Conservation (phyloP, 2,888 invertebrate species). For the Trachelus troglodyta region DNA sequence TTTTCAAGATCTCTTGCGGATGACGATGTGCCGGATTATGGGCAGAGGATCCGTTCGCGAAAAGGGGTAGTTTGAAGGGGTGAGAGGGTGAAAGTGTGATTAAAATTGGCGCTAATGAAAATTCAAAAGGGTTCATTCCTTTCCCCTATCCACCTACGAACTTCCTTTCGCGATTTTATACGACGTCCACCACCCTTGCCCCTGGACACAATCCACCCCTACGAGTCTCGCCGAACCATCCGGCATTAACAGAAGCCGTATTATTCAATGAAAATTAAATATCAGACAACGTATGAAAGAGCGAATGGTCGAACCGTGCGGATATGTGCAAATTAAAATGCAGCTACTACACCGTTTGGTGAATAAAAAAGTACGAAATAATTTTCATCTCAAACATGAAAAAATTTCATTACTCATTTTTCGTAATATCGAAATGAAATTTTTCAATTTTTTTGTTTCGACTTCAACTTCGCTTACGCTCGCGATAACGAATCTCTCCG, state of each 20-base stretch:
- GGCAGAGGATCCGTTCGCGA: too few relatives aligned
- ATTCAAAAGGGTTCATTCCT: not conserved
- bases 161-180: not conserved
- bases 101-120: constrained; percentile 2
- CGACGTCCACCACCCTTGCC: too few relatives aligned
- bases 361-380: not conserved
- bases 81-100: not conserved
- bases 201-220: too few relatives aligned
- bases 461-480: not conserved
- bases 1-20: not conserved
- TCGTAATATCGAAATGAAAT: too few relatives aligned
- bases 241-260: not conserved
- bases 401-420: too few relatives aligned
- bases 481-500: not conserved
- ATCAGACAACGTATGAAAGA: not conserved
- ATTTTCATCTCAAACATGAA: too few relatives aligned
- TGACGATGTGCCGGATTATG: not conserved
- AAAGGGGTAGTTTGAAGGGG: too few relatives aligned
- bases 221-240: too few relatives aligned
- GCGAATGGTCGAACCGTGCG: not conserved
- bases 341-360: not conserved
- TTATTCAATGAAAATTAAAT: not conserved
- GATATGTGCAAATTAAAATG: not conserved
- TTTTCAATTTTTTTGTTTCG: not conserved
- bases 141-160: not conserved